Conservation (phyloP, 2,797 vertebrate species). For the Muscicapa striata region DNA sequence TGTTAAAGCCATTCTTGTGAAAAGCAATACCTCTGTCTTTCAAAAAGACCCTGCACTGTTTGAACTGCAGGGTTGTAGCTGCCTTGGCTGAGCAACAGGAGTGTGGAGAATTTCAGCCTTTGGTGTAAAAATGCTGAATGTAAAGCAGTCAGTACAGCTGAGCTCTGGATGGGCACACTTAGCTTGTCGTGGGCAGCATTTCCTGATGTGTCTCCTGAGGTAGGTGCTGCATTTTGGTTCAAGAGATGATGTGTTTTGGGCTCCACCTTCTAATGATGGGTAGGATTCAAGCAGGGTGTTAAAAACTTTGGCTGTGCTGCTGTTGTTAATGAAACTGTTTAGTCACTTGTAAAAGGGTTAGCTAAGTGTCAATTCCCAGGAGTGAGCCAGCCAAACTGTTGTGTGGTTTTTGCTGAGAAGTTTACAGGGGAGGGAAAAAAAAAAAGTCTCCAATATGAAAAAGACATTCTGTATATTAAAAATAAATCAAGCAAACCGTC, state of each 20-base stretch:
- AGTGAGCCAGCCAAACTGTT: not conserved
- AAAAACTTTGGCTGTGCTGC: not conserved
- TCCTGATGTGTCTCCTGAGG: not conserved
- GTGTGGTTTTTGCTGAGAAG: not conserved
- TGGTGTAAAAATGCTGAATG: not conserved
- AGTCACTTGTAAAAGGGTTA: conserved; percentile 28
- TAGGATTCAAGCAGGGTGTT: conserved; percentile 5
- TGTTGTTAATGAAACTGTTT: not conserved
- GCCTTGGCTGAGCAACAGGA: not conserved
- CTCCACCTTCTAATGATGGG: not conserved
- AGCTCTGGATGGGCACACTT: not conserved
- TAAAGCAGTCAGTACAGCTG: not conserved
- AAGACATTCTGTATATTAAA: not conserved
- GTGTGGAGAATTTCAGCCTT: not conserved
- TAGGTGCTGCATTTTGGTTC: not conserved
- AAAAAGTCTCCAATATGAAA: not conserved
- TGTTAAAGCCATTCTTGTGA: not conserved
- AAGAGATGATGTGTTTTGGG: not conserved
- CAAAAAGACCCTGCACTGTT: not conserved
- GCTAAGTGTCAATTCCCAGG: not conserved
- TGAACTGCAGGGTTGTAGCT: not conserved
- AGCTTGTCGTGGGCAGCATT: not conserved
- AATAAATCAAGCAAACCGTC: not conserved
- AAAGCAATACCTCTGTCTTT: not conserved
- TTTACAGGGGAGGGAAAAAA: not conserved